phyloP scores from a whole-genome alignment of 2,113 vertebrate species.

The Erythrocercus mccallii region DNA sequence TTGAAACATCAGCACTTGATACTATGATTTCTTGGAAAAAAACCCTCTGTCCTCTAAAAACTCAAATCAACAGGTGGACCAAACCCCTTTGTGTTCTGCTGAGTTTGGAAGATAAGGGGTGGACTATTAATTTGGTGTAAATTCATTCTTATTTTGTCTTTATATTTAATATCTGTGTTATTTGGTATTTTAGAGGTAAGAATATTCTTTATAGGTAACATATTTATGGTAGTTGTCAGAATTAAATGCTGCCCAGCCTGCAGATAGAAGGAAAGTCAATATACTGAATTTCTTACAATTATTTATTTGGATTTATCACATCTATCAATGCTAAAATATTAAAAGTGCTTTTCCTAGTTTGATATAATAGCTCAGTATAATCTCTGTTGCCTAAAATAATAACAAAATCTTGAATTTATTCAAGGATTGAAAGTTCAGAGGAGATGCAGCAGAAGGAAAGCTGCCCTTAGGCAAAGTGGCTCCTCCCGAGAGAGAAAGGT shows the following conservation, averaged over 20 bases:
- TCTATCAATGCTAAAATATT: neutral
- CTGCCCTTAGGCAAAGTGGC: neutral
- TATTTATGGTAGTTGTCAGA: neutral
- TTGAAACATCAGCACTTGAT: neutral
- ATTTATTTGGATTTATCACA: neutral
- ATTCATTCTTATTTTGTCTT: neutral
- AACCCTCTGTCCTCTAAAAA: neutral
- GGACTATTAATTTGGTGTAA: neutral
- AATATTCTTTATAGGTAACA: neutral
- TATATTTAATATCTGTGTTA: neutral
- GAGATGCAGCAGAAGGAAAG: slow-evolving; percentile 29
- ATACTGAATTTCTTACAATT: neutral
- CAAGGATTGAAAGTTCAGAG: slow-evolving; percentile 58
- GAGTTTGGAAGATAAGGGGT: neutral
- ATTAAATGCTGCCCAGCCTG: neutral
- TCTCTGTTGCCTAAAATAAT: slow-evolving; percentile 29
- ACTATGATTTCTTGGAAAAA: neutral
- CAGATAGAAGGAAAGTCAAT: neutral
- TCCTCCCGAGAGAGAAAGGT: slow-evolving; percentile 42
- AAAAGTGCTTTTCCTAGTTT: neutral
- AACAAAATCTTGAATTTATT: slow-evolving; percentile 55
- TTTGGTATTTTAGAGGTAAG: neutral
- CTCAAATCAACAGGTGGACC: neutral
- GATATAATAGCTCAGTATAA: neutral
- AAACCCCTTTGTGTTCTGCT: neutral